Conservation (phyloP, 1,140 invertebrate genomes). For the Drosophila serrata region DNA sequence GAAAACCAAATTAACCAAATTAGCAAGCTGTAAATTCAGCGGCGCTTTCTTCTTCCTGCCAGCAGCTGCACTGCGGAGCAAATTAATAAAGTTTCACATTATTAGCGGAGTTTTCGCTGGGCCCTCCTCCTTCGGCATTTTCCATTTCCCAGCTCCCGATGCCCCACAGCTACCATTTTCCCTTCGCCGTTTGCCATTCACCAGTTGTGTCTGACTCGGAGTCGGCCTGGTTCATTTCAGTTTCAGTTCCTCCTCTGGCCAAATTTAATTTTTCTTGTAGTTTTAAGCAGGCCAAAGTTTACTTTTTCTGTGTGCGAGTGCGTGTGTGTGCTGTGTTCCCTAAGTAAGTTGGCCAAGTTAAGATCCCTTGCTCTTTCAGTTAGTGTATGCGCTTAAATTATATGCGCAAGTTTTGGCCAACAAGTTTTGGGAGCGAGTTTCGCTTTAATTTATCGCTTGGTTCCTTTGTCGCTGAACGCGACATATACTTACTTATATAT, state of each 20-base stretch:
- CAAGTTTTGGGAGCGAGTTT: constrained; percentile 50
- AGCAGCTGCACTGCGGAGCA: constrained; percentile 58
- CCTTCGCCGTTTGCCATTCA: constrained; percentile 1
- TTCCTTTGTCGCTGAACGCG: constrained; percentile 34
- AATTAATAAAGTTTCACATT: constrained; percentile 80
- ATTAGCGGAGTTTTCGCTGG: constrained; percentile 58
- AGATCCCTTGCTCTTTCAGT: constrained; percentile 18
- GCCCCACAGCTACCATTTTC: constrained; percentile 1
- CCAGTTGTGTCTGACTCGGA: constrained; percentile 35
- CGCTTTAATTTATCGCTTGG: constrained; percentile 59
- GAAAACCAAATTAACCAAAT: constrained; percentile 79
- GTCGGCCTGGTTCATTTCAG: constrained; percentile 27
- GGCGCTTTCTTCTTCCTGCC: constrained; percentile 23
- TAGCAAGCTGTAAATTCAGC: constrained; percentile 74
- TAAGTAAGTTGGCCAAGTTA: constrained; percentile 65
- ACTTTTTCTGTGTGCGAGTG: constrained; percentile 20
- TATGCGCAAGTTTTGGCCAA: constrained; percentile 65
- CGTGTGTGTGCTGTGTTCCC: constrained; percentile 4
- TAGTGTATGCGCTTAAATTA: constrained; percentile 59
- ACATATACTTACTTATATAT: constrained; percentile 4
- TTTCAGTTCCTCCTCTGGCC: constrained; percentile 7
- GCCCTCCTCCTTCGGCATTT: constrained; percentile 35
- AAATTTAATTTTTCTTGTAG: constrained; percentile 51
- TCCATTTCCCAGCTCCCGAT: constrained; percentile 6
- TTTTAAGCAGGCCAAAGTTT: constrained; percentile 54